Conservation (phyloP, 2,113 vertebrate genomes). For the Monopterus albus region DNA sequence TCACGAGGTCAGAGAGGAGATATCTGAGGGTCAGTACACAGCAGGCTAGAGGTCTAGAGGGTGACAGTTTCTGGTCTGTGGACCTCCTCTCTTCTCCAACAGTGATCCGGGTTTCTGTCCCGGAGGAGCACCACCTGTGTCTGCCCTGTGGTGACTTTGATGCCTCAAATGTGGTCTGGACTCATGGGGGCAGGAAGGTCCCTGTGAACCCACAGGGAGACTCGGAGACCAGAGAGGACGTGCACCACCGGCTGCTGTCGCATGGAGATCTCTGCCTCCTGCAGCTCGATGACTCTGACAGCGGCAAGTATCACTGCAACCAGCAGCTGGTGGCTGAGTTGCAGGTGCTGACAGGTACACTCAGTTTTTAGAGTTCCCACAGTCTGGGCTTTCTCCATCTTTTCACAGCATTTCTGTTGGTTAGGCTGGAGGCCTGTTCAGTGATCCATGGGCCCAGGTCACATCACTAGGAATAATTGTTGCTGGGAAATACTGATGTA, state of each 20-base stretch:
- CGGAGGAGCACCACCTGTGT: slow-evolving; percentile 60
- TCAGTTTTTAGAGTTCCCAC: no score
- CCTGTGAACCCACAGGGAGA: slow-evolving; percentile 19
- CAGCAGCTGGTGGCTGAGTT: slow-evolving; percentile 56
- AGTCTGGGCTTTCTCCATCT: no score
- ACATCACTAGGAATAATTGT: no score
- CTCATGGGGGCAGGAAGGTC: slow-evolving; percentile 30
- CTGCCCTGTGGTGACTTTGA: slow-evolving; percentile 41
- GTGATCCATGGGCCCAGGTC: no score
- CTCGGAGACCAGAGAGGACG: slow-evolving; percentile 25
- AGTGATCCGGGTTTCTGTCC: slow-evolving; percentile 61
- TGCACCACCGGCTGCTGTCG: slow-evolving; percentile 21
- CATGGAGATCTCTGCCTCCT: slow-evolving; percentile 58
- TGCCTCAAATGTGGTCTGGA: slow-evolving; percentile 57
- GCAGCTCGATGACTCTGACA: slow-evolving; percentile 39
- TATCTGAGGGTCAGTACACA: no score
- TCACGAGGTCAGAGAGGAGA: no score
- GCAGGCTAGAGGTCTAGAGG: no score
- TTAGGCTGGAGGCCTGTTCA: no score
- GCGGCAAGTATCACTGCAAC: slow-evolving; percentile 69
- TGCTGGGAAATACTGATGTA: no score
- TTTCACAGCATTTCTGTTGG: no score
- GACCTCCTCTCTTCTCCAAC: not conserved
- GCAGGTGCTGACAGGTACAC: slow-evolving; percentile 71
- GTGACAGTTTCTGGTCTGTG: not conserved